Conservation (phyloP, 2,797 vertebrate species). For the Crax fasciolata region DNA sequence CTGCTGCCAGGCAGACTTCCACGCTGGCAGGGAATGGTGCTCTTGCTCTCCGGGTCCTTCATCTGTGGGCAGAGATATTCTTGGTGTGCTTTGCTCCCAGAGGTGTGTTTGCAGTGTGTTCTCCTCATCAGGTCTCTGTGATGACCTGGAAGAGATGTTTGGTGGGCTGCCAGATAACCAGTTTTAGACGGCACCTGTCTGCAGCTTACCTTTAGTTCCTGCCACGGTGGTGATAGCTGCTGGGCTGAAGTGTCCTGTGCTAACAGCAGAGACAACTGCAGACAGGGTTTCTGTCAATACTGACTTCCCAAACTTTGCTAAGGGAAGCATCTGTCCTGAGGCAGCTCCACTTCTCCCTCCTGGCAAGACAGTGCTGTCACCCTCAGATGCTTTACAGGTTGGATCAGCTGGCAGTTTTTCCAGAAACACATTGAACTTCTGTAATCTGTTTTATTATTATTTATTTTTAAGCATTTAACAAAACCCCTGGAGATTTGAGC, state of each 20-base stretch:
- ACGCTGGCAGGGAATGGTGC: background rate
- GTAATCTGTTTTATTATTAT: background rate
- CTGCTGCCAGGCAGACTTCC: background rate
- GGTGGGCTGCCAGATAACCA: background rate
- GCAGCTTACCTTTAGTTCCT: background rate
- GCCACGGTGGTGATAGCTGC: background rate
- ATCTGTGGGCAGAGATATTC: background rate
- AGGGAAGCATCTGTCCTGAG: background rate
- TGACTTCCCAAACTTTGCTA: background rate
- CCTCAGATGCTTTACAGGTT: background rate
- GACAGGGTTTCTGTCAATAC: background rate
- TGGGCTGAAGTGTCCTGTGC: background rate
- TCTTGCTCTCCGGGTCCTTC: background rate
- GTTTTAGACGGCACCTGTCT: background rate
- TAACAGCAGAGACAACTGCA: background rate
- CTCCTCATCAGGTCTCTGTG: background rate
- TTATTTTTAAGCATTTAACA: background rate
- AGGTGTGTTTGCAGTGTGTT: background rate
- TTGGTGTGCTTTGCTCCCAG: background rate
- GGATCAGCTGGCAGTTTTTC: conserved; percentile 16
- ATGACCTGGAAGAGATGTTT: background rate
- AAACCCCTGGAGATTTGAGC: background rate
- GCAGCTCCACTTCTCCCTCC: background rate
- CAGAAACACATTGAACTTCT: background rate
- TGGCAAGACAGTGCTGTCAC: background rate